phyloP scores from a whole-genome alignment of 2,888 invertebrate genomes.

The Orgyia antiqua region DNA sequence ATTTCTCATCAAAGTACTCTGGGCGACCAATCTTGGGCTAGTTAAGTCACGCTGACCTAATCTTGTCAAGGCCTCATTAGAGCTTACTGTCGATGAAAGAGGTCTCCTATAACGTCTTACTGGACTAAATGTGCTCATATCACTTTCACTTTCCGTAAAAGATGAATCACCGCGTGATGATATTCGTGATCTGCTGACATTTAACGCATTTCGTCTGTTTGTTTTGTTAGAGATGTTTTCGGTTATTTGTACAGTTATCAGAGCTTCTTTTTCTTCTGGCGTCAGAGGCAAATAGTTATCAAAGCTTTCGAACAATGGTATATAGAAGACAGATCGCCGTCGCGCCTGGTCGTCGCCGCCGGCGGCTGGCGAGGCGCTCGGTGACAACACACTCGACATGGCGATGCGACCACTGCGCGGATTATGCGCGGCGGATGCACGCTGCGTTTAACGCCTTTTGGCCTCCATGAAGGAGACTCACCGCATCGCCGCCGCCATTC shows the following conservation, averaged over 20 bases:
- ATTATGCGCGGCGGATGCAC: slow-evolving; percentile 55
- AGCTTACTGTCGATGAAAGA: slow-evolving; percentile 61
- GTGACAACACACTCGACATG: slow-evolving; percentile 62
- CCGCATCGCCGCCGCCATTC: slow-evolving; percentile 56
- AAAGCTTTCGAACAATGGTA: slow-evolving; percentile 81
- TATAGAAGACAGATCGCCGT: slow-evolving; percentile 86
- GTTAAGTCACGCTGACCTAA: slow-evolving; percentile 58
- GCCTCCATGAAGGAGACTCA: slow-evolving; percentile 43
- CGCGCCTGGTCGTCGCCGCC: slow-evolving; percentile 73
- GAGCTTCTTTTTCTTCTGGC: slow-evolving; percentile 64
- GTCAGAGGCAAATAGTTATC: slow-evolving; percentile 77
- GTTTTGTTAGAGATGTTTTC: slow-evolving; percentile 40
- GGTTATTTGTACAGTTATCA: slow-evolving; percentile 54
- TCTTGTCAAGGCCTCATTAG: slow-evolving; percentile 64
- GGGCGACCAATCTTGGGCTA: slow-evolving; percentile 60
- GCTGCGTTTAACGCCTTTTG: slow-evolving; percentile 52
- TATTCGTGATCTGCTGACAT: slow-evolving; percentile 44
- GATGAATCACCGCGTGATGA: slow-evolving; percentile 56
- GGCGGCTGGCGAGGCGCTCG: slow-evolving; percentile 47
- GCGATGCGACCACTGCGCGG: slow-evolving; percentile 32
- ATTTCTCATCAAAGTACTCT: slow-evolving; percentile 48
- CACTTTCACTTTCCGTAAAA: slow-evolving; percentile 68
- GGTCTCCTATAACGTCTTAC: slow-evolving; percentile 59
- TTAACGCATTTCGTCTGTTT: slow-evolving; percentile 51
- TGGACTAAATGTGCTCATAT: slow-evolving; percentile 61